Base-by-base conservation (phyloP, 2,113 vertebrate genomes). In the Amphilophus citrinellus region DNA sequence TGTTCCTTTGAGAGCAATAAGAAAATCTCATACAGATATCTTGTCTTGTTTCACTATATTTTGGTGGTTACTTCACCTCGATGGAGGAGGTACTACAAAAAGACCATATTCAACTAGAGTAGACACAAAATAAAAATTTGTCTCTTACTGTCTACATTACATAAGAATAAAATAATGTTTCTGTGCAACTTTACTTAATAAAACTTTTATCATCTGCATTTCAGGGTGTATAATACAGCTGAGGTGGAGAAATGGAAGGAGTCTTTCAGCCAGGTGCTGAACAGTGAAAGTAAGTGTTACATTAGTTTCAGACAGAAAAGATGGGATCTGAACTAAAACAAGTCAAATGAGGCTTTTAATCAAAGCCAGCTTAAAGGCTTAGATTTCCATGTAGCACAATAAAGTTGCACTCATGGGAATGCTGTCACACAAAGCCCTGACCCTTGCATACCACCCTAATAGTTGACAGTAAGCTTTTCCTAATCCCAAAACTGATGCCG, bases 231-330 rank as follows among this genome's bases (percentile, higher is more conserved):
- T 44, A 93, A 92, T 77, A 94, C 94, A 66, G 94, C 96, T 14
- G 97, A 99, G 92, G 94, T 97, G 66, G 95, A 96, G 79, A 97
- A 97, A 91, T 99, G 98, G 98, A 97, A 96, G 86, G 96, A 97
- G 82, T 98, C 97, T 2, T 95, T 99, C 95, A 96, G 95, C 92
- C 95, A 96, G 56, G 83, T 99, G 84, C 95, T 99, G 71, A 97
- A 85, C 84, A 96, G 96, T 84, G 96, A 98, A 63, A 94, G 98
- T 98, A 94, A 97, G 97, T 95, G 13, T 66, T 17, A 22, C 10
- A 18, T 44, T 50, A 2, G 15, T 58, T 73, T 85, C 13, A 71
- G 22, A 44, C 6, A 7, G 56, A 7, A 66, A 30, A 58, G 4
- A 58, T 11, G 3, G 4, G 81, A 47, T 22, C 2, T 50, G 18